Conservation (phyloP, 2,113 vertebrate species). For the Myotis lucifugus region DNA sequence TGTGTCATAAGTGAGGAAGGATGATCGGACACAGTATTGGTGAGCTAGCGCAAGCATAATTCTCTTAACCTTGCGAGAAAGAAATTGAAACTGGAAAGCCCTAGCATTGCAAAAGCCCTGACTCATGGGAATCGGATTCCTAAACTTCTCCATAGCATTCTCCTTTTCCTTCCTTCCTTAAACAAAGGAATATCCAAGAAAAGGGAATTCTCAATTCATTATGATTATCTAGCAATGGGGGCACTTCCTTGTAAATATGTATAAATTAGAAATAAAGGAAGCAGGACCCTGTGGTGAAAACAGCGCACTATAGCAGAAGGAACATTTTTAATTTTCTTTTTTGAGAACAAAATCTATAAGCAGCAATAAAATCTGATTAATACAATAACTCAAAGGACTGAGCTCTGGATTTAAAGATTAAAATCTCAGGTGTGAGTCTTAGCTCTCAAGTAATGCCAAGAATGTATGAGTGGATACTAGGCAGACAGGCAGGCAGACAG, state of each 20-base stretch:
- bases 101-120: not conserved
- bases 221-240: not conserved
- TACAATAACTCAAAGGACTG: not conserved
- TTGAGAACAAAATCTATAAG: conserved; percentile 5
- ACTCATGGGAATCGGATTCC: not conserved
- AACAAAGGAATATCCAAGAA: conserved; percentile 23
- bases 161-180: not conserved
- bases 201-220: conserved; percentile 18
- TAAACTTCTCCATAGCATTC: not conserved
- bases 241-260: not conserved
- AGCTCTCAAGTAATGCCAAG: not conserved
- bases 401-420: not conserved
- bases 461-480: not conserved
- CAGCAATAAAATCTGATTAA: conserved; percentile 2
- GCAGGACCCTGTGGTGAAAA: not conserved
- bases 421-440: not conserved
- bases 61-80: not conserved
- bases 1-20: not conserved
- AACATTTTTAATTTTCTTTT: conserved; percentile 17
- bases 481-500: not conserved
- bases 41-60: not conserved
- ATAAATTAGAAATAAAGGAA: conserved; percentile 18
- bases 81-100: conserved; percentile 3
- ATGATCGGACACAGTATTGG: not conserved
- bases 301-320: not conserved